These are phyloP conservation scores for Galeopsomyia nigrocyanea DNA, from an alignment of 2,888 invertebrate species.

Conservation along the genomic window DNA sequence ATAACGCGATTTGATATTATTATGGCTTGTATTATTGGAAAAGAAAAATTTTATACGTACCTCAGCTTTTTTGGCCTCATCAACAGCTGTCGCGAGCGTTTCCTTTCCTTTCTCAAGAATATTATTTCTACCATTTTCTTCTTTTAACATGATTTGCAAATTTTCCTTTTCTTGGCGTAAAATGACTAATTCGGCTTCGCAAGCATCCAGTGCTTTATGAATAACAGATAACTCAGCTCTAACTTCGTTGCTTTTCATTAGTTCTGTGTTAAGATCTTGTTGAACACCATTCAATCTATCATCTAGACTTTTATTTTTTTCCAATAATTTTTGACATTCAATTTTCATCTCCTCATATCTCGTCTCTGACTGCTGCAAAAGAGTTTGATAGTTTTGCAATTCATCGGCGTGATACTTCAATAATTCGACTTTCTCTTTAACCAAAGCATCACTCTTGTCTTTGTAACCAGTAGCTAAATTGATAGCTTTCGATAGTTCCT, in stretches of 20 bases:
- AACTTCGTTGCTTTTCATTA: slow-evolving; percentile 60
- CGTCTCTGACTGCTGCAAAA: slow-evolving; percentile 62
- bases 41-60: slow-evolving; percentile 50
- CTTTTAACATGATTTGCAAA: slow-evolving; percentile 71
- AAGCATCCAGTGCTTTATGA: slow-evolving; percentile 64
- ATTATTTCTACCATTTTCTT: slow-evolving; percentile 70
- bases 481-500: slow-evolving; percentile 80
- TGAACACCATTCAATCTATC: slow-evolving; percentile 59
- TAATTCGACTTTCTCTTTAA: slow-evolving; percentile 63
- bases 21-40: too few species aligned
- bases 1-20: too few species aligned
- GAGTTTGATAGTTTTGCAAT: slow-evolving; percentile 61
- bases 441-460: slow-evolving; percentile 62
- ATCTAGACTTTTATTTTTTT: slow-evolving; percentile 58
- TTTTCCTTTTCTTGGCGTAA: slow-evolving; percentile 70
- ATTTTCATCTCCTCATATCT: slow-evolving; percentile 59
- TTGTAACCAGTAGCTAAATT: slow-evolving; percentile 72
- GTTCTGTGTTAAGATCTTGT: slow-evolving; percentile 64
- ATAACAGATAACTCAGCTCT: slow-evolving; percentile 63
- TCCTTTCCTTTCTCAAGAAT: slow-evolving; percentile 73
- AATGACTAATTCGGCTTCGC: slow-evolving; percentile 67
- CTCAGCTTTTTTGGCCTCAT: slow-evolving; percentile 71
- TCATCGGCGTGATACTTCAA: slow-evolving; percentile 63
- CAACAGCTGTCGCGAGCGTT: slow-evolving; percentile 71
- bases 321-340: slow-evolving; percentile 59